Evolutionary conservation across 92 coral and sea anemone species (phyloP), one percentile per base, ranked within the genome.

Genomic region (Siderastrea siderea): DNA sequence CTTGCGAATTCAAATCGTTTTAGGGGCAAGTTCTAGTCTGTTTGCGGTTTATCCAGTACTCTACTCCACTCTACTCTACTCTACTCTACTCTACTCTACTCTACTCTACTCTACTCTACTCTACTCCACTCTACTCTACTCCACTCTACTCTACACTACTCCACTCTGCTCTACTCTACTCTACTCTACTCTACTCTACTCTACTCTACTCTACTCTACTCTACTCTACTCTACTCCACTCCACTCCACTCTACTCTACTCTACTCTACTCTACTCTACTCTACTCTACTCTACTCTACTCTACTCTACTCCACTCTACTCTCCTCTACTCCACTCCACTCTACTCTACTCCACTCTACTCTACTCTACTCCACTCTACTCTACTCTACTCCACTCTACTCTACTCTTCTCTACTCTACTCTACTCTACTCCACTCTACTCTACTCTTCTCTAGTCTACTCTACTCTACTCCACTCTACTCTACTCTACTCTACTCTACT

Each of bases 351-450:
- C 38, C 0, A 26, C 38, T 26, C 38, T 26, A 26, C 38, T 26
- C 38, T 26, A 26, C 38, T 26, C 38, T 26, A 26, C 38, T 26
- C 38, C 38, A 26, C 38, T 26, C 60, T 0, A 11, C 60, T 55
- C 60, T 1, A 55, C 60, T 55, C 60, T 74, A 0, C 59, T 19
- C 79, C 1, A 10, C 59, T 13, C 60, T 55, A 6, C 60, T 6
- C 60, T 55, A 0, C 60, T 55, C 7, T 11, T 55, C 60, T 55
- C 60, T 79, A 58, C 7, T 81, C 15, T 68, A 48, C 66, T 81
- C 66, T 14, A 9, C 77, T 66, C 66, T 60, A n/a, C 86, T 46
- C 68, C 44, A 47, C 85, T 64, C 78, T 81, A 49, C 86, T 81
- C 78, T 68, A 45, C 46, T 65, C 47, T 26, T 0, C 78, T 68